Evolutionary conservation across 2,888 invertebrate genomes (phyloP).

Genomic region (Cecidostiba fungosa): DNA sequence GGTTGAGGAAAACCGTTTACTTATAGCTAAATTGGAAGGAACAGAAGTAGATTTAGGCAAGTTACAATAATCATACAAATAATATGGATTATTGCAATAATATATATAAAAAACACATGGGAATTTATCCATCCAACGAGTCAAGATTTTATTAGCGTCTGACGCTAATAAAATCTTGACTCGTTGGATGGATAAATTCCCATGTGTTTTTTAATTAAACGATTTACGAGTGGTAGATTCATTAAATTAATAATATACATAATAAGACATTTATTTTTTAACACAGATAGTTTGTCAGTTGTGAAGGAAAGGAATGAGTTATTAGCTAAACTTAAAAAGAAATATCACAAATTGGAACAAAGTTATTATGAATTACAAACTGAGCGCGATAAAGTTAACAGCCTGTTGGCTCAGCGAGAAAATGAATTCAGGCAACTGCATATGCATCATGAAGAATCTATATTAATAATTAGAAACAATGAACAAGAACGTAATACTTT

Average conservation of each 20-base stretch:
- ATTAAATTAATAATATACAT: neutral
- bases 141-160: too few relatives aligned
- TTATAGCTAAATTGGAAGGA: slow-evolving; percentile 65
- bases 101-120: too few relatives aligned
- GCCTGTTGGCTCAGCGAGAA: slow-evolving; percentile 69
- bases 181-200: too few relatives aligned
- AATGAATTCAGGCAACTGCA: slow-evolving; percentile 69
- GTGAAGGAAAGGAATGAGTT: slow-evolving; percentile 68
- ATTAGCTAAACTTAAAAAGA: slow-evolving; percentile 68
- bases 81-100: slow-evolving; percentile 9
- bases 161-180: too few relatives aligned
- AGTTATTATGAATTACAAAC: slow-evolving; percentile 66
- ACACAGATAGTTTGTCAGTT: slow-evolving; percentile 66
- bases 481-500: slow-evolving; percentile 70
- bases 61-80: slow-evolving; percentile 11
- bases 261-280: neutral
- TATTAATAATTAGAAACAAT: slow-evolving; percentile 66
- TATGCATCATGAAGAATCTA: slow-evolving; percentile 69
- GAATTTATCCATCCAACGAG: too few relatives aligned
- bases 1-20: slow-evolving; percentile 68
- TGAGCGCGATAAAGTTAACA: slow-evolving; percentile 67
- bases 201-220: too few relatives aligned
- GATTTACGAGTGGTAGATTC: too few relatives aligned
- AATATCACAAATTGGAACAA: slow-evolving; percentile 72
- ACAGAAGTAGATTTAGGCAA: slow-evolving; percentile 66